A percentile compares a stretch with the other conserved stretches of the same genome.
These are phyloP conservation scores for Antidorcas marsupialis DNA, from an alignment of 2,113 vertebrate genomes.

Conservation along the genomic window DNA sequence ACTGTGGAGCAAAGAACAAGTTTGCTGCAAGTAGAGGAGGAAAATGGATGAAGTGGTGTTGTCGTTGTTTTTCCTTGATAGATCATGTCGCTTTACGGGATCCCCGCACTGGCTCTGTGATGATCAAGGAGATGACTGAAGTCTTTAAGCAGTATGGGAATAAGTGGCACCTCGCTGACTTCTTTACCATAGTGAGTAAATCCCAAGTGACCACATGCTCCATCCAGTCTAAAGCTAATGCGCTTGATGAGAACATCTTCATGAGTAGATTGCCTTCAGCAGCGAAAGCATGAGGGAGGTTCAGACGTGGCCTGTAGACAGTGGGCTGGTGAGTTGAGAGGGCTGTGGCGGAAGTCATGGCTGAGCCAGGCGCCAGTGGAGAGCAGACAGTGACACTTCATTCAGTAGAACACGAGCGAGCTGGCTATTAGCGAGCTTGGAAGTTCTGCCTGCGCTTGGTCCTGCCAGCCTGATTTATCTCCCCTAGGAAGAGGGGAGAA, in stretches of 20 bases:
- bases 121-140: neutral
- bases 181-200: slow-evolving; percentile 44
- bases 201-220: neutral
- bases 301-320: neutral
- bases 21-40: neutral
- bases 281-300: neutral
- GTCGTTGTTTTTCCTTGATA: neutral
- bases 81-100: slow-evolving; percentile 37
- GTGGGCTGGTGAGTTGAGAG: neutral
- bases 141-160: neutral
- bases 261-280: neutral
- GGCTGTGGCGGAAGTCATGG: neutral
- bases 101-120: slow-evolving; percentile 14
- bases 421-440: neutral
- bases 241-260: neutral
- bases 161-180: slow-evolving; percentile 35
- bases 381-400: neutral
- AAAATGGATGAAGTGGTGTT: rapidly evolving
- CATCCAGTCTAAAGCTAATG: neutral
- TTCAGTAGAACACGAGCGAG: too few relatives aligned
- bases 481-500: neutral
- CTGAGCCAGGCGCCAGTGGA: neutral
- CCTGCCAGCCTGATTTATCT: neutral
- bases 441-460: neutral
- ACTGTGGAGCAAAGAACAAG: neutral